Conservation (phyloP, 2,888 invertebrate genomes). For the Pherbina coryleti region DNA sequence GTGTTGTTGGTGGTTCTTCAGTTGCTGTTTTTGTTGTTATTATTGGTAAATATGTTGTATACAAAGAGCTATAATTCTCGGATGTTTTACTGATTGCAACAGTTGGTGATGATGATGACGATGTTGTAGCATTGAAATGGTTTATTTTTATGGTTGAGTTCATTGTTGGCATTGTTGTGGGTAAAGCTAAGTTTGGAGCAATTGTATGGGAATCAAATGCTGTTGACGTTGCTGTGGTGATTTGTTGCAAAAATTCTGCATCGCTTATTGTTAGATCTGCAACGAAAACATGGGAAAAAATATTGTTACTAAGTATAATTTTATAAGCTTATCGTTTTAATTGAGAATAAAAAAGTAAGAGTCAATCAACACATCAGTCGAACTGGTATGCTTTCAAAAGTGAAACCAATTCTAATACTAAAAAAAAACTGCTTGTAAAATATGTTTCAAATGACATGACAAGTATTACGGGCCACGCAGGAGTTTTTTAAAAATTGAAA, state of each 20-base stretch:
- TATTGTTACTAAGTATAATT: neutral
- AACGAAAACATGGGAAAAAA: neutral
- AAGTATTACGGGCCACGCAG: no score
- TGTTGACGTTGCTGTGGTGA: neutral
- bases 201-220: neutral
- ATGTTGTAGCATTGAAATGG: conserved; percentile 18
- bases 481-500: no score
- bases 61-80: conserved; percentile 32
- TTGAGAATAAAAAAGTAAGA: no score
- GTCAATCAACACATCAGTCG: no score
- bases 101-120: conserved; percentile 36
- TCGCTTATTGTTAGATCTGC: conserved; percentile 15
- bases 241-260: conserved; percentile 3
- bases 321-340: no score
- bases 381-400: no score
- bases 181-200: neutral
- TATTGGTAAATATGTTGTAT: conserved; percentile 25
- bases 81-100: conserved; percentile 40
- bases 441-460: no score
- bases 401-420: no score
- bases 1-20: conserved; percentile 10
- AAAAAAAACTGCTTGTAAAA: no score
- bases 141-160: neutral
- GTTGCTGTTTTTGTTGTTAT: conserved; percentile 20
- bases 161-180: conserved; percentile 9